Base-by-base conservation (phyloP, 2,797 vertebrate species). In the Ctenosaura bakeri region DNA sequence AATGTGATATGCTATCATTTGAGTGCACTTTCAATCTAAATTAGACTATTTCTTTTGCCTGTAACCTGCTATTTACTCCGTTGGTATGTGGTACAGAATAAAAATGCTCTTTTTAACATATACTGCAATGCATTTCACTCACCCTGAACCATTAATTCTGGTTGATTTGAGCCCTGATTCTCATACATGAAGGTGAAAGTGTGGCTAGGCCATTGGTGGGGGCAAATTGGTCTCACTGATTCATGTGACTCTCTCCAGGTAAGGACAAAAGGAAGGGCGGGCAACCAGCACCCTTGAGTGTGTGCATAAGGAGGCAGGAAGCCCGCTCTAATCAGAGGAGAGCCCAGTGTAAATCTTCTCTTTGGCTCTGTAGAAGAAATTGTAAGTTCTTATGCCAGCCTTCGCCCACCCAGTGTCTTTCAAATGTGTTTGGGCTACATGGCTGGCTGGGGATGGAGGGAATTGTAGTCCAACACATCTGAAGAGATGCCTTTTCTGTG, bases 31-130 rank as follows among this genome's bases (percentile, higher is more conserved):
- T 94, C 78, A 78, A 83, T 62, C 54, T 92, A 52, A 38, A 73
- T 35, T 78, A 90, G 90, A 85, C 32, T 22, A 22, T 22, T 66
- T 89, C 62, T n/a, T 20, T 46, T 92, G 81, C 59, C 24, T 80
- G 76, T 85, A 74, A 91, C 89, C 38, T 83, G 24, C 89, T 9
- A 18, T 12, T 71, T 0, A 0, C 66, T 0, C 69, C 38, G 78
- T n/a, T 74, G 87, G 88, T 83, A 86, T 83, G 0, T 0, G 1
- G n/a, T 78, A 52, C 93, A 87, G 90, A 94, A 93, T 93, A 95
- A 93, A 94, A 84, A 84, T 20, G 26, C 56, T 76, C 29, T 89
- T 83, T 20, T n/a, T 22, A 16, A 81, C 5, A 56, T n/a, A 26
- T 14, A 12, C 52, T 82, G 52, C 32, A 12, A 56, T 20, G 42